Evolutionary conservation across 2,797 vertebrate genomes (phyloP), one percentile per base, ranked within the genome.

Genomic region (Rhodeus uyekii): DNA sequence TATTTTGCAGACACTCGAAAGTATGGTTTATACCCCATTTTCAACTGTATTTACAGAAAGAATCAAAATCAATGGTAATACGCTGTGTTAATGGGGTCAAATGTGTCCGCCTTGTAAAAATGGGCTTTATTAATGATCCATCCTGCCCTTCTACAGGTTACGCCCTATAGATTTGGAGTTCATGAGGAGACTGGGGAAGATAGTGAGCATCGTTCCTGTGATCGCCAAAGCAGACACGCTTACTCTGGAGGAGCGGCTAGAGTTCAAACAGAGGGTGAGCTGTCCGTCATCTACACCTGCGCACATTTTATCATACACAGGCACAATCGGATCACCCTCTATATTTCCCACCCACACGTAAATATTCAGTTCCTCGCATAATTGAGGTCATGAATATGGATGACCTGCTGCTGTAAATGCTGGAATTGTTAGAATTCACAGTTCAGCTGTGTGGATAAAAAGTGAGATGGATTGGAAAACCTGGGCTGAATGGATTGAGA

Each of bases 141-240:
- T 76, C 24, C 18, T 55, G 18, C 34, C 53, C 63, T 58, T 61
- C 46, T 29, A 9, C 74, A 99, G 98, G 95, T 95, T 99, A 86
- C 94, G 97, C 24, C 95, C 96, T 0, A 94, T 99, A 72, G 98
- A 99, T 84, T 89, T 98, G 48, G 97, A 98, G 89, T 98, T 98
- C 89, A 96, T 99, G 95, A 95, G 93, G 88, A 91, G 96, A 67
- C 90, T 99, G 84, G 96, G 96, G 81, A 95, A 92, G 88, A 96
- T 97, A 0, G 97, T 98, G 83, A 99, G 97, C 5, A 96, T 99
- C 39, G 97, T 99, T 8, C 97, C 97, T 0, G 96, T 99, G 89
- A 99, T 99, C 0, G 97, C 97, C 87, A 96, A 98, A 89, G 96
- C 97, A 0, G 98, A 99, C 92, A 97, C 97, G 0, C 94, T 99